Conservation (phyloP, 2,113 vertebrate species). For the Oncorhynchus gorbuscha region DNA sequence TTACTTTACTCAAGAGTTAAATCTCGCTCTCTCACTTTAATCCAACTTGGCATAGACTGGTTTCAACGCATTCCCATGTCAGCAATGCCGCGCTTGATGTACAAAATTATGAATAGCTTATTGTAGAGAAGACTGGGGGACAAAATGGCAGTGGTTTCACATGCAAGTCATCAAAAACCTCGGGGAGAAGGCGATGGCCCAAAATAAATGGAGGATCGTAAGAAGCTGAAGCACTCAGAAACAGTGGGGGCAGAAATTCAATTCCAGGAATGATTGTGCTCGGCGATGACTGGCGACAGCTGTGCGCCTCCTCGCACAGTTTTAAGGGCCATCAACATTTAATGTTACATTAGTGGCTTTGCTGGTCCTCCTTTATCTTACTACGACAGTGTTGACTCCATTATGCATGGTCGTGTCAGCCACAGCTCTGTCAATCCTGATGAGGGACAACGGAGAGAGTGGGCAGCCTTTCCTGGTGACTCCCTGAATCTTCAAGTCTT, state of each 20-base stretch:
- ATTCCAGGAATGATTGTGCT: constrained; percentile 44
- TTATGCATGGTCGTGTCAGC: constrained; percentile 50
- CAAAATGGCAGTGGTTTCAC: not conserved
- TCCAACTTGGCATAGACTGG: not conserved
- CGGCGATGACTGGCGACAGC: constrained; percentile 64
- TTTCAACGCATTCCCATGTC: not conserved
- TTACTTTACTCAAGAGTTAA: not conserved
- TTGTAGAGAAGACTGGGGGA: constrained; percentile 3
- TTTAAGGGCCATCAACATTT: constrained; percentile 72
- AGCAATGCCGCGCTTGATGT: not conserved
- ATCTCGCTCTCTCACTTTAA: not conserved
- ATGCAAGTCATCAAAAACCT: not conserved
- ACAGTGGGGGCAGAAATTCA: not conserved
- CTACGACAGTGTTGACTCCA: constrained; percentile 65
- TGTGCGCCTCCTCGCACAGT: constrained; percentile 58
- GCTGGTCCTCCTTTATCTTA: constrained; percentile 53
- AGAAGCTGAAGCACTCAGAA: not conserved
- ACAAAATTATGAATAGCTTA: not conserved
- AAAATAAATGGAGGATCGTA: not conserved
- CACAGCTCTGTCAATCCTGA: constrained; percentile 19
- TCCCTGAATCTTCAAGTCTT: not conserved
- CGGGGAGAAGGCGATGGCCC: not conserved
- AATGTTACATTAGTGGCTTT: constrained; percentile 66
- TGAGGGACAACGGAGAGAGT: constrained; percentile 1
- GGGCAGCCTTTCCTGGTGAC: not conserved